Evolutionary conservation across 2,797 vertebrate genomes (phyloP).

Genomic region (Myripristis murdjan): DNA sequence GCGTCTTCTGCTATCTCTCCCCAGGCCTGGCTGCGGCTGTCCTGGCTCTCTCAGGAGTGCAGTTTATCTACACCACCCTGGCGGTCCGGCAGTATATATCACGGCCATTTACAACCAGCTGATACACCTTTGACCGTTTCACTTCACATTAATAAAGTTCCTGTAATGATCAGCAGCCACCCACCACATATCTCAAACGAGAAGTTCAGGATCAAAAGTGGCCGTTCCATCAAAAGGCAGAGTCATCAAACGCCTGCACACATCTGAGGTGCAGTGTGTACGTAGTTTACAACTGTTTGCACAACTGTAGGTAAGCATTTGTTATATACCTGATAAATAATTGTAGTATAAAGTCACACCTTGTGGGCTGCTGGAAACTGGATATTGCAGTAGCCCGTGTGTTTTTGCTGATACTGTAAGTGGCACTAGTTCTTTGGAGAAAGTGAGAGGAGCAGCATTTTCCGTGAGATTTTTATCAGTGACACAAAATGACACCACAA

Average conservation of each 20-base stretch:
- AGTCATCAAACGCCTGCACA: background rate
- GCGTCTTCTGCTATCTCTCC: constrained; percentile 39
- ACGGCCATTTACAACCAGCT: constrained; percentile 66
- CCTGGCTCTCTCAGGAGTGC: constrained; percentile 49
- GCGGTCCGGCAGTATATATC: constrained; percentile 54
- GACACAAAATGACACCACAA: too few species aligned
- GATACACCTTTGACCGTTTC: constrained; percentile 70
- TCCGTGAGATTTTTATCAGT: too few species aligned
- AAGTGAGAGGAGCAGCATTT: too few species aligned
- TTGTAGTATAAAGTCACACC: background rate
- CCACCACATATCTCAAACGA: constrained; percentile 39
- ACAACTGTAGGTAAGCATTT: constrained; percentile 15
- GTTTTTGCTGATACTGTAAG: background rate
- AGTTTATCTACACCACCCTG: constrained; percentile 63
- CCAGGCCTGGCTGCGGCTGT: constrained; percentile 7
- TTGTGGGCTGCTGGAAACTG: background rate
- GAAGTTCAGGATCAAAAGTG: constrained; percentile 38
- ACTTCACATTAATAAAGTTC: constrained; percentile 65
- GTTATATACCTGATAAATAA: background rate
- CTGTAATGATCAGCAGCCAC: constrained; percentile 57
- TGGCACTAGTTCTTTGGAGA: background rate
- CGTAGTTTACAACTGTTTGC: constrained; percentile 41
- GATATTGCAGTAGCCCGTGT: background rate
- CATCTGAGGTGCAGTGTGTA: background rate
- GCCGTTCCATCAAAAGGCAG: constrained; percentile 42